These are phyloP conservation scores for Thalassoma bifasciatum DNA, from an alignment of 2,113 vertebrate genomes.

Conservation along the genomic window DNA sequence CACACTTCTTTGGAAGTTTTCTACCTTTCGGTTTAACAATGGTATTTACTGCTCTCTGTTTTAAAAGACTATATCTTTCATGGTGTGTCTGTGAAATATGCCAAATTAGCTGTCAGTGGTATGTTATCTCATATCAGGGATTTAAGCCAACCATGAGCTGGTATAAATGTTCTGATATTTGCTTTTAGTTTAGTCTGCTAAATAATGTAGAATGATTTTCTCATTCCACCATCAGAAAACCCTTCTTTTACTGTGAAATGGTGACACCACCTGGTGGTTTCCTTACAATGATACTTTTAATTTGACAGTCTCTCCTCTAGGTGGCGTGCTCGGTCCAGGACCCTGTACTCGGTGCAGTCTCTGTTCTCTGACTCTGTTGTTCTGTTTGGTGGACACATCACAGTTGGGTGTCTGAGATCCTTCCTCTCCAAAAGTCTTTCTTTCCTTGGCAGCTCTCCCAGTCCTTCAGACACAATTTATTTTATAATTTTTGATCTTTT, in stretches of 20 bases:
- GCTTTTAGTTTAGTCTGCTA: background rate
- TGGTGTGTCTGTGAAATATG: no score
- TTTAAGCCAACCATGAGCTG: background rate
- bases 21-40: no score
- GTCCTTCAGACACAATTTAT: slow-evolving; percentile 44
- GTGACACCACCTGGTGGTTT: slow-evolving; percentile 69
- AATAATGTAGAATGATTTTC: background rate
- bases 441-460: slow-evolving; percentile 36
- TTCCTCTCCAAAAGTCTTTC: slow-evolving; percentile 41
- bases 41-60: no score
- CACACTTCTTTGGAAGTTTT: no score
- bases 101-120: background rate
- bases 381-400: slow-evolving; percentile 29
- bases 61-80: no score
- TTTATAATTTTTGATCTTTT: slow-evolving; percentile 24
- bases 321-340: slow-evolving; percentile 71
- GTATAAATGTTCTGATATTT: background rate
- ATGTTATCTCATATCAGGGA: background rate
- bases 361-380: slow-evolving; percentile 8
- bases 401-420: slow-evolving; percentile 42
- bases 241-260: slow-evolving; percentile 20
- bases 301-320: slow-evolving; percentile 54
- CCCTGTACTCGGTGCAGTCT: slow-evolving; percentile 17
- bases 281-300: slow-evolving; percentile 21
- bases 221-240: background rate